phyloP scores from a whole-genome alignment of 2,797 vertebrate genomes.

The Scyliorhinus canicula region DNA sequence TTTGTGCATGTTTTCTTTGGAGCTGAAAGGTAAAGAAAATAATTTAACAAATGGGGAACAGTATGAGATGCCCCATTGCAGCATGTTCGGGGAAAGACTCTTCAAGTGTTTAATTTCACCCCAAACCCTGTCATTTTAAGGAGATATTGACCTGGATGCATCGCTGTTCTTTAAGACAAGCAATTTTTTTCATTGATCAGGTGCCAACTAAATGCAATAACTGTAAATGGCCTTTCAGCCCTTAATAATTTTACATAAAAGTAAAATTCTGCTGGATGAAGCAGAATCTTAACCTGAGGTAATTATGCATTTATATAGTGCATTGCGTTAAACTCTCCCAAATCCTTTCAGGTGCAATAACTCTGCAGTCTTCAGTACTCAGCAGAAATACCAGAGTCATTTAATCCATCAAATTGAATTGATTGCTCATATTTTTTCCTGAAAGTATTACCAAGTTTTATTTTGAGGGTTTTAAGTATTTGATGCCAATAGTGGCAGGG shows the following conservation, averaged over 20 bases:
- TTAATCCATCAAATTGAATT: background rate
- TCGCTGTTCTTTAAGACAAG: background rate
- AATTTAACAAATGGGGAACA: background rate
- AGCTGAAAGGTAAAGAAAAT: background rate
- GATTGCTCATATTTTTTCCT: slow-evolving; percentile 14
- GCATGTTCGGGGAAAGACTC: background rate
- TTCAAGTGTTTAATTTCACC: background rate
- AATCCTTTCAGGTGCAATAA: slow-evolving; percentile 12
- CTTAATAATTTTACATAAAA: background rate
- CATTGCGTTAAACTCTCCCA: background rate
- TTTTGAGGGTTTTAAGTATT: background rate
- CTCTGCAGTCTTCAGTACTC: background rate
- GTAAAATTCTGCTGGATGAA: background rate
- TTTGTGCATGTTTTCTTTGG: background rate
- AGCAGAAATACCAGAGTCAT: background rate
- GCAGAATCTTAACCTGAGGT: background rate
- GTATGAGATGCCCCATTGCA: background rate
- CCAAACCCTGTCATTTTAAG: background rate
- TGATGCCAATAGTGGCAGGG: background rate
- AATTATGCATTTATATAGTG: background rate
- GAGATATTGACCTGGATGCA: background rate
- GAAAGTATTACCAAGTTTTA: background rate
- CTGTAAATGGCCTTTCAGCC: background rate
- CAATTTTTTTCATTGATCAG: background rate
- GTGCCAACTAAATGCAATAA: slow-evolving; percentile 11